Evolutionary conservation across 53 echinoderm and acorn worm species (phyloP).

Genomic region (Hippasteria phrygiana): DNA sequence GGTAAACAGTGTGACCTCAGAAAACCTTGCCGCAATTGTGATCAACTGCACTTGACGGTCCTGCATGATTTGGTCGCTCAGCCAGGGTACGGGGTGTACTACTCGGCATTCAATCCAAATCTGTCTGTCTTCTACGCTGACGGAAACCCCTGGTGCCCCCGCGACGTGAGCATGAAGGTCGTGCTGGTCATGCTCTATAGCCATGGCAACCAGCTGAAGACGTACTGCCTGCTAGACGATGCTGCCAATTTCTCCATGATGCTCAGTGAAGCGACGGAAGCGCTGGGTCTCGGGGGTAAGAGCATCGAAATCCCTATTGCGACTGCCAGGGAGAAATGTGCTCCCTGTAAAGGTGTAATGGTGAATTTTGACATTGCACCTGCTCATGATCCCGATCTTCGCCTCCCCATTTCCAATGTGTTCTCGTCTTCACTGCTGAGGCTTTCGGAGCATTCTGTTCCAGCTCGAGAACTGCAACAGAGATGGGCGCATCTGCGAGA

Average conservation of each 20-base stretch:
- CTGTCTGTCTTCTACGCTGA: neutral
- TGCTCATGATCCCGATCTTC: neutral
- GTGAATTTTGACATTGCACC: conserved; percentile 2
- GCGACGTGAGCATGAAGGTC: conserved; percentile 19
- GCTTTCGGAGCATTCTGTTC: conserved; percentile 21
- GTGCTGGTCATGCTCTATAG: neutral
- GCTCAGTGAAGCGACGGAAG: neutral
- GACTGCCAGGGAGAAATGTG: conserved; percentile 35
- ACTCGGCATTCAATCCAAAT: neutral
- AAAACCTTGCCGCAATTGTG: neutral
- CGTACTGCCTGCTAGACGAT: conserved; percentile 17
- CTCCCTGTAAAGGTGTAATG: conserved; percentile 1
- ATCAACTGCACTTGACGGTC: neutral
- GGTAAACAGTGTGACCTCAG: neutral
- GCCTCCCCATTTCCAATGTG: neutral
- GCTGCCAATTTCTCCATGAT: conserved; percentile 33
- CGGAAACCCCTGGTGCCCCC: neutral
- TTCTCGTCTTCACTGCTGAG: conserved; percentile 27
- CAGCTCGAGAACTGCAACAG: neutral
- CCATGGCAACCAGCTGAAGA: neutral
- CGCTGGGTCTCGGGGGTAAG: neutral
- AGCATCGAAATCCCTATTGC: conserved; percentile 3
- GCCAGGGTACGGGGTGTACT: conserved; percentile 33
- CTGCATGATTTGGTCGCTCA: conserved; percentile 3
- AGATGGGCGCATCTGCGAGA: conserved; percentile 12